A percentile compares a stretch with the other conserved stretches of the same genome.
phyloP scores from a whole-genome alignment of 1,140 invertebrate species.

The Drepana arcuata region DNA sequence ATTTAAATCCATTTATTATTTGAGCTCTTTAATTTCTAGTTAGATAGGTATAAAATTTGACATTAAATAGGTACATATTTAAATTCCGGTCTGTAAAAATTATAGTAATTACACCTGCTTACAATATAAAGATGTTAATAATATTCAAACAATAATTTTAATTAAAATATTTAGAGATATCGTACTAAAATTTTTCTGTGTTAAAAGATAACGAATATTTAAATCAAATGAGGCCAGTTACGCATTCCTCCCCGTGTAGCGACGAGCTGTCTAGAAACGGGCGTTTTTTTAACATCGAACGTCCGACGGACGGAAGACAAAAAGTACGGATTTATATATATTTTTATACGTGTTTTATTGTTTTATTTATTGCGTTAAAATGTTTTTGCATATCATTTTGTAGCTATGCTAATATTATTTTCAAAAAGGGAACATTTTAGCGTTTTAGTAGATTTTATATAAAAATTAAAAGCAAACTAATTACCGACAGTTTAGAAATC shows the following conservation, averaged over 20 bases:
- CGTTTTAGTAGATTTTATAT: no score
- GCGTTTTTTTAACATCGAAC: constrained; percentile 65
- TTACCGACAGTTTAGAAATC: no score
- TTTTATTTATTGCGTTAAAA: constrained; percentile 71
- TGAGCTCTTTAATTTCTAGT: no score
- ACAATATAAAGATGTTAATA: not conserved
- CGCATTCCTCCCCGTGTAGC: constrained; percentile 15
- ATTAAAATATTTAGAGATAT: not conserved
- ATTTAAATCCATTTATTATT: no score
- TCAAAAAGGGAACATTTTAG: no score
- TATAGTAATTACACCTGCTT: not conserved
- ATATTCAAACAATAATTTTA: no score
- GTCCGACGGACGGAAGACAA: constrained; percentile 64
- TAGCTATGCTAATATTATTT: no score
- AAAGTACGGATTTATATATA: constrained; percentile 70
- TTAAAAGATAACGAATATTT: not conserved
- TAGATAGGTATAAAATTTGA: no score
- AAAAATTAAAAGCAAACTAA: no score
- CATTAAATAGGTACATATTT: no score
- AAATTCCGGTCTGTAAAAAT: no score
- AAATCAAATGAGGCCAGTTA: constrained; percentile 23
- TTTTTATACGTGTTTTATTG: constrained; percentile 71
- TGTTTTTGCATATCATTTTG: no score
- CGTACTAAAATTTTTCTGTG: not conserved
- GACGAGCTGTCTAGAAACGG: constrained; percentile 64